Evolutionary conservation across 2,888 invertebrate species (phyloP).

Genomic region (Cryptocheilus praepositus): DNA sequence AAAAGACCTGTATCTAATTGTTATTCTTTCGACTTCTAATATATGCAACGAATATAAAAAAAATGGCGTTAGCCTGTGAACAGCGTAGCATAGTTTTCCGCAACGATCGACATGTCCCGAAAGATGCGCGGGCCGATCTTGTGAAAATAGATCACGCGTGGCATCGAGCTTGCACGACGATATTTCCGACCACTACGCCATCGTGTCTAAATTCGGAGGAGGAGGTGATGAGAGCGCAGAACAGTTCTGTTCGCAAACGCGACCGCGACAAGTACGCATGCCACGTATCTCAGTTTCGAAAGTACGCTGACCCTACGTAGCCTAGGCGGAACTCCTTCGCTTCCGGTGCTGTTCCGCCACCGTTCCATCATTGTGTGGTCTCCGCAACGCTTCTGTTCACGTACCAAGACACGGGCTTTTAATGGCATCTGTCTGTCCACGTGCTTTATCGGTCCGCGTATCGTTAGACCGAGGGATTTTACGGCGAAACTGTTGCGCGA

Average conservation of each 20-base stretch:
- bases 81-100: no score
- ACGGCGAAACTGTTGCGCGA: no score
- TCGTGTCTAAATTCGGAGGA: background rate
- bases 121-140: no score
- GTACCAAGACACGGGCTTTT: slow-evolving; percentile 49
- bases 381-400: slow-evolving; percentile 31
- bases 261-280: slow-evolving; percentile 18
- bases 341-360: slow-evolving; percentile 71
- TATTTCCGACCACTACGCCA: background rate
- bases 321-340: slow-evolving; percentile 71
- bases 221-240: background rate
- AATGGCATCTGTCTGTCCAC: slow-evolving; percentile 18
- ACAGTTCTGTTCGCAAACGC: background rate
- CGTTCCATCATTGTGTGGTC: slow-evolving; percentile 49
- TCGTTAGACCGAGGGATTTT: no score
- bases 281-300: slow-evolving; percentile 56
- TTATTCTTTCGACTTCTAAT: no score
- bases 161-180: background rate
- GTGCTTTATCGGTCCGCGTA: slow-evolving; percentile 5
- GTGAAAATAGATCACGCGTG: background rate
- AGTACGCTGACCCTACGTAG: slow-evolving; percentile 70
- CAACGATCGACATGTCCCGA: no score
- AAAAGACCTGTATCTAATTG: no score
- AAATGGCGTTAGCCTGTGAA: no score
- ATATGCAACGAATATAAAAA: no score